phyloP scores from a whole-genome alignment of 1,140 invertebrate species.

The Zaprionus nigranus region DNA sequence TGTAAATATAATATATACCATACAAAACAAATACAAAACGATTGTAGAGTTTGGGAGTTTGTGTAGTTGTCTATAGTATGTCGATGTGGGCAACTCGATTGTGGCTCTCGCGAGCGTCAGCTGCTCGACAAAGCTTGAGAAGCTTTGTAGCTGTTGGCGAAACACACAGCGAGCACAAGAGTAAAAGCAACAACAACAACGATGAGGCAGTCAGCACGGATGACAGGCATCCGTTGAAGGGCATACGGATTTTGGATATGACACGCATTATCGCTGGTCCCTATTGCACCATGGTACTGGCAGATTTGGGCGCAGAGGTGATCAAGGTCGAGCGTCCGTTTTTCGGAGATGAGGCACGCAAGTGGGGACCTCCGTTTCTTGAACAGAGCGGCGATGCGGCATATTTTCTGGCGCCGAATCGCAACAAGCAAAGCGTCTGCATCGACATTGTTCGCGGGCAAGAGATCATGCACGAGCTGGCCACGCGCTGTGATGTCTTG shows the following conservation, averaged over 20 bases:
- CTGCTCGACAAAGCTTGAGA: conserved; percentile 56
- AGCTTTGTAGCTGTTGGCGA: conserved; percentile 59
- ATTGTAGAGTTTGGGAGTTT: background rate
- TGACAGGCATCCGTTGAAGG: conserved; percentile 82
- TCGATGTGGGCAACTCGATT: conserved; percentile 10
- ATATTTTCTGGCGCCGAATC: conserved; percentile 95
- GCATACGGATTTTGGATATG: conserved; percentile 92
- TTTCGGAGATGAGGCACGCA: conserved; percentile 93
- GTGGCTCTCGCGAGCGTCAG: background rate
- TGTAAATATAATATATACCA: conserved; percentile 1
- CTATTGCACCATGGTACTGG: conserved; percentile 96
- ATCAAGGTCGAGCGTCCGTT: conserved; percentile 93
- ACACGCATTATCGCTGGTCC: conserved; percentile 93
- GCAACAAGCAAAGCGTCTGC: conserved; percentile 98
- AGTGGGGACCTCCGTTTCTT: conserved; percentile 97
- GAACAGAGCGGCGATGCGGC: conserved; percentile 89
- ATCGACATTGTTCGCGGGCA: conserved; percentile 93
- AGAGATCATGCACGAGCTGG: conserved; percentile 90
- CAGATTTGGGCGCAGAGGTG: conserved; percentile 97
- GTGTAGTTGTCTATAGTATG: background rate
- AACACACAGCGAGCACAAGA: conserved; percentile 15
- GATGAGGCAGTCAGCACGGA: conserved; percentile 10
- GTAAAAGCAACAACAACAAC: conserved; percentile 19
- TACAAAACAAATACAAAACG: conserved; percentile 10
- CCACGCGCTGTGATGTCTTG: conserved; percentile 92